Evolutionary conservation across 1,140 invertebrate genomes (phyloP).

Genomic region (Tetramorium alpestre): DNA sequence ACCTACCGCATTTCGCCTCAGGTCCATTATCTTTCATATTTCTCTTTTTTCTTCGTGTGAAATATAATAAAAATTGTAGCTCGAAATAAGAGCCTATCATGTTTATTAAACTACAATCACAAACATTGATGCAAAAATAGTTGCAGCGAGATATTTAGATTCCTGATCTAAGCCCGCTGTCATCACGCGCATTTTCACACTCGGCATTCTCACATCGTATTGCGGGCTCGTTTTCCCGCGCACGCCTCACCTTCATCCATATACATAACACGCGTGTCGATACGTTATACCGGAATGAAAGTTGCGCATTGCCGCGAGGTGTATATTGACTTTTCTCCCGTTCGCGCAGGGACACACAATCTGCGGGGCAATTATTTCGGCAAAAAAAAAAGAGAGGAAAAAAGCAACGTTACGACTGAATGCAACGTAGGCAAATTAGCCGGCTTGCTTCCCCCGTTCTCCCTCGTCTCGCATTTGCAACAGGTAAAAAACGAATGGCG

Average conservation of each 20-base stretch:
- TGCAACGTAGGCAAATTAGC: constrained; percentile 37
- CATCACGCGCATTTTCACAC: background rate
- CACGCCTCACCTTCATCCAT: background rate
- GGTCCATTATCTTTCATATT: background rate
- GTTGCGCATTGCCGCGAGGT: background rate
- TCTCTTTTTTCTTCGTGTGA: background rate
- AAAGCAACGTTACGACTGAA: background rate
- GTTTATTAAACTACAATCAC: background rate
- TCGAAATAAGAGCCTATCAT: too few species aligned
- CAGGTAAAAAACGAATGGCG: constrained; percentile 48
- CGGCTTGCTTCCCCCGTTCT: background rate
- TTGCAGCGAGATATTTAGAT: background rate
- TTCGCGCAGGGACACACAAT: constrained; percentile 1
- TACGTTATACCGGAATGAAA: background rate
- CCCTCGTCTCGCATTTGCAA: constrained; percentile 1
- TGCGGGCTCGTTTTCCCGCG: background rate
- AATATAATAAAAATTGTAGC: background rate
- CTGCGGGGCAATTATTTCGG: constrained; percentile 23
- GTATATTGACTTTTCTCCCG: constrained; percentile 16
- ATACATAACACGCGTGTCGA: background rate
- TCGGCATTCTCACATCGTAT: background rate
- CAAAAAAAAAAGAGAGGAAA: background rate
- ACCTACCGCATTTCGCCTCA: constrained; percentile 36
- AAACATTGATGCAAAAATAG: background rate
- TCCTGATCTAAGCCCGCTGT: background rate